Evolutionary conservation across 2,888 invertebrate species (phyloP).

Genomic region (Zele albiditarsus): DNA sequence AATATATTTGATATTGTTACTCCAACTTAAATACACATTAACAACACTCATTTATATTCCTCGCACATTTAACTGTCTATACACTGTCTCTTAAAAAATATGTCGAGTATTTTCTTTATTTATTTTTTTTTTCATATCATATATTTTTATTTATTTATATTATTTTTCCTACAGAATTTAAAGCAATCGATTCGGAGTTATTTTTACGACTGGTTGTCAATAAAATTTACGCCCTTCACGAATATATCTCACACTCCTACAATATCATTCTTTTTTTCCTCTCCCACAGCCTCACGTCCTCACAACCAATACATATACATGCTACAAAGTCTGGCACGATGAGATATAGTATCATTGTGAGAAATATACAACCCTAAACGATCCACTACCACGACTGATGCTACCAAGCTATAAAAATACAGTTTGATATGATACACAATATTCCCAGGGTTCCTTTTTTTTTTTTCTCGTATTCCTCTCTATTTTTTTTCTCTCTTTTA

Average conservation of each 20-base stretch:
- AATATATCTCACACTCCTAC: constrained; percentile 2
- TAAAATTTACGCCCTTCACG: constrained; percentile 16
- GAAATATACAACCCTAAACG: constrained; percentile 7
- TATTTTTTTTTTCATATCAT: neutral
- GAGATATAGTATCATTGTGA: neutral
- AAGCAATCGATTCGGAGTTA: constrained; percentile 49
- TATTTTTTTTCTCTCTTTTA: constrained; percentile 19
- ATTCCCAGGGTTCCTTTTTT: constrained; percentile 5
- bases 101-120: neutral
- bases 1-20: too few species aligned
- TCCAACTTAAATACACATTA: too few species aligned
- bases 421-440: constrained; percentile 30
- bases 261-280: neutral
- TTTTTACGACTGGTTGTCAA: constrained; percentile 47
- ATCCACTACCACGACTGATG: neutral
- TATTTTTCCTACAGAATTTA: constrained; percentile 46
- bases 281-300: neutral
- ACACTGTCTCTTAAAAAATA: neutral
- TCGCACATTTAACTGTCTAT: neutral
- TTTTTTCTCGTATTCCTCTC: neutral
- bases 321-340: neutral
- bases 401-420: constrained; percentile 4
- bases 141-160: constrained; percentile 11
- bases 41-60: neutral
- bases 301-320: neutral